Evolutionary conservation across 1,140 invertebrate genomes (phyloP), one percentile per base, ranked within the genome.

Genomic region (Achatina immaculata): DNA sequence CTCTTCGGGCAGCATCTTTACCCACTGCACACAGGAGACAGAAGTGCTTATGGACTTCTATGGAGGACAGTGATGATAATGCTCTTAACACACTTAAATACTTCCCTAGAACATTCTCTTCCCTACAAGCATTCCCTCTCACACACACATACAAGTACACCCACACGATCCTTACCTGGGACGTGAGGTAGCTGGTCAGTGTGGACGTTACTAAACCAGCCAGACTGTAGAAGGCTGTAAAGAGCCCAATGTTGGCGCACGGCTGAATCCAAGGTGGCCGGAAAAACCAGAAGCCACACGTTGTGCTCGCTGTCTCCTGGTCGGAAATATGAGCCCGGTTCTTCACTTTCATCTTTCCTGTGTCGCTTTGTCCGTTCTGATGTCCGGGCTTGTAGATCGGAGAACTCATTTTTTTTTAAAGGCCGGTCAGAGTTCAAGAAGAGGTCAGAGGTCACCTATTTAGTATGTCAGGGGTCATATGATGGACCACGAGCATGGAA

Each of bases 221-320:
- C 11, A 84, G 0, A 43, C 84, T 74, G 45, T 81, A 83, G 21
- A 81, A 72, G 28, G 31, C 45, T 0, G 81, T 73, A 42, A 85
- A 85, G 55, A 42, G 42, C 0, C 34, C n/a, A 21, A 85, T 76
- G 34, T 83, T 84, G n/a, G 83, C 81, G 36, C 62, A 82, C 21
- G 45, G 31, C 68, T 81, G 73, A 21, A 81, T 16, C 6, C 65
- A 24, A 0, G 28, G 34, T 21, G 82, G 78, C 34, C 71, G 65
- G 42, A 72, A 80, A 21, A 19, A n/a, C 2, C 43, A 28, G 0
- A 85, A 40, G 11, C 84, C 82, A 76, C 84, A 85, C 7, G 6
- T n/a, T 21, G 74, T 65, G 21, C 62, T 24, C 24, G 7, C 36
- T 6, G 0, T 43, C 14, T 28, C 72, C 2, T 4, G 1, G 6